Base-by-base conservation (phyloP, 2,113 vertebrate species). In the Peucedramus taeniatus region DNA sequence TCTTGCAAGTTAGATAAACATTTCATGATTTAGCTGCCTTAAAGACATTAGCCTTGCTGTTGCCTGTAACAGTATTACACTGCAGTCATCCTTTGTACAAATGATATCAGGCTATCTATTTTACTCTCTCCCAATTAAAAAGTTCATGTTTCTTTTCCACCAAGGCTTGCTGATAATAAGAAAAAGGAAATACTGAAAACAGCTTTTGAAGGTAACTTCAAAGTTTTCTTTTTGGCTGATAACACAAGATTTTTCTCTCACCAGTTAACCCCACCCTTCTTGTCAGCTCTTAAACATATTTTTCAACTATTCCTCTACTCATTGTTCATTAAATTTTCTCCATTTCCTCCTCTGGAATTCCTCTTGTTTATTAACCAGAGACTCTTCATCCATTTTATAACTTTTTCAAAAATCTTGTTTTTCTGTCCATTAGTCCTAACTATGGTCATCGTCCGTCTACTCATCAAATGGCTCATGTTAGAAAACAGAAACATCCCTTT, bases 91-190 rank as follows among this genome's bases (percentile, higher is more conserved):
- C 17, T 60, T 53, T 83, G 50, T 81, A 90, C 19, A 77, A 94
- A 77, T 76, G 20, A 21, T 86, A 81, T 33, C 15, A 61, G 26
- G 20, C 30, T 80, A 87, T 60, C 63, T 69, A 24, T 64, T 96
- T 92, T 83, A 74, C 45, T 92, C 54, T 96, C 51, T 94, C 93
- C 37, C 45, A 91, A 70, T 91, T 84, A 87, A 87, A 93, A 96
- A 40, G 75, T 44, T 75, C 71, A 47, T 63, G 16, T 91, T 78
- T 66, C 74, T 87, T 80, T 89, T 94, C 60, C 31, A 87, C 72
- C 31, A 71, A 40, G 59, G 49, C 22, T 64, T 90, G n/a, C 24
- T 75, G 53, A 94, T 90, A 79, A 89, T 33, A 92, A 80, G 57
- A 44, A 74, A 95, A 96, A 83, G 6, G 39, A 78, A 92, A 89